These are phyloP conservation scores for Falco biarmicus DNA, from an alignment of 2,797 vertebrate species.

Conservation along the genomic window DNA sequence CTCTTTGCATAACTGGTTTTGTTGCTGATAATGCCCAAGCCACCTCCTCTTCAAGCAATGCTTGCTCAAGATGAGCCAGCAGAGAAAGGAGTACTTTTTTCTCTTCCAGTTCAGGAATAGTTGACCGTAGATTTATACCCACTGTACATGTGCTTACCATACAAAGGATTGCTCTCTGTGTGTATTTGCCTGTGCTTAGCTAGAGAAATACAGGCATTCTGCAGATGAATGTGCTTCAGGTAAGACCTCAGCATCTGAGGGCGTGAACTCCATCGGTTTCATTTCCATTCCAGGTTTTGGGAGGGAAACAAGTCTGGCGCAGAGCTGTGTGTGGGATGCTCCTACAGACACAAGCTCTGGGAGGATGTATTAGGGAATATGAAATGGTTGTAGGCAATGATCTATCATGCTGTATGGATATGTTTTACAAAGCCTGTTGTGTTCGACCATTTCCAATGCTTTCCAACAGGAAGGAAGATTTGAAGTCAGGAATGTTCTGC, in stretches of 20 bases:
- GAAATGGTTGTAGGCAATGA: neutral
- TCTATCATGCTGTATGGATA: neutral
- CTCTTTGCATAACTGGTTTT: neutral
- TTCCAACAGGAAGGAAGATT: neutral
- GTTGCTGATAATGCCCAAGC: neutral
- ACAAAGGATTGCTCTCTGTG: neutral
- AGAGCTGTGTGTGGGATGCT: neutral
- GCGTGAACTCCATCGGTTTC: neutral
- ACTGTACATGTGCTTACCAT: neutral
- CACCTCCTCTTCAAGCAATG: neutral
- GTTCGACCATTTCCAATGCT: neutral
- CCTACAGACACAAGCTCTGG: neutral
- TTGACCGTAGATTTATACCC: neutral
- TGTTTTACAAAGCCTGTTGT: neutral
- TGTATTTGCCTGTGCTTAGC: neutral
- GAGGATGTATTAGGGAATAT: neutral
- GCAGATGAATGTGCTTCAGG: neutral
- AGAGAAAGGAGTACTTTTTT: neutral
- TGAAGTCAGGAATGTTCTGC: neutral
- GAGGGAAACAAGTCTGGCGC: neutral
- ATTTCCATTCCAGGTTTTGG: neutral
- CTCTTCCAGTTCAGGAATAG: neutral
- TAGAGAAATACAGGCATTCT: neutral
- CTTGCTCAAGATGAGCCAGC: neutral
- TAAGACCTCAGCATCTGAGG: rapidly evolving